Base-by-base conservation (phyloP, 2,888 invertebrate species). In the Cephus pulcher region DNA sequence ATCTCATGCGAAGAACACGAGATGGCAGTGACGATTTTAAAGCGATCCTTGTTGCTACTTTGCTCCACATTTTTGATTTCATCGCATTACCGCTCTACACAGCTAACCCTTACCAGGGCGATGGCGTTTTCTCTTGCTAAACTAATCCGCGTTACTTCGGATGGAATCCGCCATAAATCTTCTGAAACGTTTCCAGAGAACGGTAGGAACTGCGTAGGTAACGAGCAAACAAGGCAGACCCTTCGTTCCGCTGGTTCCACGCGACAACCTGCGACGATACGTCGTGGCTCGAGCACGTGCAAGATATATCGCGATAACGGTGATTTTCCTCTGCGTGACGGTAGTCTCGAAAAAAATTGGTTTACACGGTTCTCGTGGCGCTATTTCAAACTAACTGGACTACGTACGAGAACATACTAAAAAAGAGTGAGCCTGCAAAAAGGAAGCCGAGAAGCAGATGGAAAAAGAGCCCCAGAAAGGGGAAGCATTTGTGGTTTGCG, bases 191-290 rank as follows among this genome's bases (percentile, higher is more conserved):
- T 32, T 32, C 12, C 33, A 11, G 70, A 71, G 71, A 32, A 32
- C 71, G 32, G 71, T 32, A 71, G 71, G 12, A 2, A 4, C 32
- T 34, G 9, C 12, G 71, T 32, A 32, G 71, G 71, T 71, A 71
- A 71, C 71, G 71, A 71, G 71, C 71, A 71, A 71, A 71, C 71
- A 71, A 32, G 71, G 71, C 71, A 32, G 74, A 30, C 74, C 74
- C 37, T 37, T 11, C 34, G 74, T 30, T 74, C 12, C 74, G 35
- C 35, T 34, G 71, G 32, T 12, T 71, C 71, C 32, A 71, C 32
- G 32, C 71, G 71, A 23, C 33, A 71, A 71, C 2, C 71, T 33
- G 71, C 71, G 71, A 32, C 34, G 33, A 34, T 33, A 33, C 30
- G 71, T 71, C 11, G 30, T 9, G 15, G 71, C 33, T 71, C 30